Conservation (phyloP, 30 jellyfish, hydroid and myxozoan species). For the Mastigias papua region DNA sequence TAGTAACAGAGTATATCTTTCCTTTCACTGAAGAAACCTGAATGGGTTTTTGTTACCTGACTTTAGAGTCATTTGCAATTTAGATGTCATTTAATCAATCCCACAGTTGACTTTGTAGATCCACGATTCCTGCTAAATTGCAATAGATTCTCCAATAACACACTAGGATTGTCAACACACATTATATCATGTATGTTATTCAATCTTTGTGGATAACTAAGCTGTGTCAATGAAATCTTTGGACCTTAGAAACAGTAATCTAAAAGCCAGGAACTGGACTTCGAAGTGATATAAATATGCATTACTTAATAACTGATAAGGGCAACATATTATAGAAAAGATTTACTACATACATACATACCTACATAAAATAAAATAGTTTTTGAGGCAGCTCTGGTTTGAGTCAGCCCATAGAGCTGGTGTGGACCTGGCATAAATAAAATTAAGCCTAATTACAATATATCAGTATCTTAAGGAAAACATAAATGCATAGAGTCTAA, state of each 20-base stretch:
- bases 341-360: too few species aligned
- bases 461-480: too few species aligned
- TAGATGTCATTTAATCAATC: neutral
- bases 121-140: neutral
- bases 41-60: neutral
- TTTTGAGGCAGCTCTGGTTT: too few species aligned
- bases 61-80: neutral
- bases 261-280: too few species aligned
- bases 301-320: too few species aligned
- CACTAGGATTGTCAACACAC: neutral
- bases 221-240: neutral
- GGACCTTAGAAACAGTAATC: neutral
- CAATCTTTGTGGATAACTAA: neutral
- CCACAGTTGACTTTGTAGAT: neutral
- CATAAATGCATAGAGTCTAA: too few species aligned
- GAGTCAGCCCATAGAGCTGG: too few species aligned
- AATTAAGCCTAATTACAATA: too few species aligned
- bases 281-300: too few species aligned
- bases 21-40: neutral
- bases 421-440: too few species aligned
- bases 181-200: neutral
- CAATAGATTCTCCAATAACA: neutral
- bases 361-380: too few species aligned
- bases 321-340: too few species aligned
- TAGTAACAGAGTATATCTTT: neutral